Base-by-base conservation (phyloP, 2,888 invertebrate genomes). In the Mythimna albipuncta region DNA sequence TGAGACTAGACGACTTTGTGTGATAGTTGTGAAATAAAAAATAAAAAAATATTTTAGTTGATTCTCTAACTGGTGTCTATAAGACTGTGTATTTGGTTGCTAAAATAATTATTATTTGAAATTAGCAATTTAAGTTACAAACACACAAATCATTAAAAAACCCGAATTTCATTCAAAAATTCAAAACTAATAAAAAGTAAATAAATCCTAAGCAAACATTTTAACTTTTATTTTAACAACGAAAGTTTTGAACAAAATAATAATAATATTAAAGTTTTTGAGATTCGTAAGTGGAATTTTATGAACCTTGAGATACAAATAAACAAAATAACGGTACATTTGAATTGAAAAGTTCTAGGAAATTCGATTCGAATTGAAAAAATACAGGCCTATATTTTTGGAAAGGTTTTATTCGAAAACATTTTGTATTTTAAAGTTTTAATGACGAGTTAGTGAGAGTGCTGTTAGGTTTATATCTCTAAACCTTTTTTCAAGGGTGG, bases 231-330 rank as follows among this genome's bases (percentile, higher is more conserved):
- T 72, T 69, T 72, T 32, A 59, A 65, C 57, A 59, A 47, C 64
- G 21, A 38, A 70, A 80, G 55, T 76, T 82, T 72, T 19, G 32
- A 69, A 63, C 71, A 64, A 75, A 77, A 77, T 64, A 72, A 75
- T 72, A 83, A 82, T 62, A 70, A 75, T 83, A n/a, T n/a, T n/a
- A n/a, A n/a, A 55, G 72, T 80, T 67, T 54, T 21, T 41, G 63
- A 58, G 44, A 55, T 50, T 80, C 64, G 68, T 77, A 74, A 74
- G 52, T 38, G 38, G 54, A 68, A 64, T 62, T 47, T 58, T 69
- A 50, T 57, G 6, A 44, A 55, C 61, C 63, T 57, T 58, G 55
- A 68, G 35, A 50, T 68, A 26, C 6, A 50, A 66, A 72, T 72
- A 70, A 80, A 74, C 65, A 82, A 69, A n/a, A 54, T 50, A 35